Evolutionary conservation across 1,140 invertebrate genomes (phyloP).

Genomic region (Diorhabda elongata): DNA sequence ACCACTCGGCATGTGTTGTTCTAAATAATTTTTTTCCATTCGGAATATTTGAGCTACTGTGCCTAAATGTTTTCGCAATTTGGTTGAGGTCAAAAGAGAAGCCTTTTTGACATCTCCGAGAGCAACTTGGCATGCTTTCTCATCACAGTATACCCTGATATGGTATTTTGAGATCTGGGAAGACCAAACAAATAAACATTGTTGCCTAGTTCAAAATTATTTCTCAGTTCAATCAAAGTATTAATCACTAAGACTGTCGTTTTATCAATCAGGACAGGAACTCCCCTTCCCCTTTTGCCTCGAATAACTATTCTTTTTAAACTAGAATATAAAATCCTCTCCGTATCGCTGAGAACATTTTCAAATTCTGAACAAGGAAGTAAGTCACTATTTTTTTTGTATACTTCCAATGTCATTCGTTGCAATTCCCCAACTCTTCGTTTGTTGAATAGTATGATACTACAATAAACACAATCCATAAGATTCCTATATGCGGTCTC

Average conservation of each 20-base stretch:
- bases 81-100: constrained; percentile 4
- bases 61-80: constrained; percentile 24
- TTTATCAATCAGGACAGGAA: constrained; percentile 11
- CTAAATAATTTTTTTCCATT: constrained; percentile 16
- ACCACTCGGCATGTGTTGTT: constrained; percentile 28
- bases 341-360: constrained; percentile 16
- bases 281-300: constrained; percentile 26
- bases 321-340: constrained; percentile 22
- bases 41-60: constrained; percentile 27
- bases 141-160: constrained; percentile 16
- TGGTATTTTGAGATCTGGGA: constrained; percentile 14
- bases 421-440: constrained; percentile 35
- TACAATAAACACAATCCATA: constrained; percentile 34
- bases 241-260: background rate
- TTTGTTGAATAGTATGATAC: constrained; percentile 32
- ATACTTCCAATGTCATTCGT: background rate
- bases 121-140: constrained; percentile 21
- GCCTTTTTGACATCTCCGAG: constrained; percentile 16
- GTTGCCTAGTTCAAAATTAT: background rate
- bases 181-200: constrained; percentile 24
- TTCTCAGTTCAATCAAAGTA: background rate
- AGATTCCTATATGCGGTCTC: constrained; percentile 26
- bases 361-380: constrained; percentile 19
- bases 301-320: constrained; percentile 28
- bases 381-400: constrained; percentile 11